Evolutionary conservation across 2,888 invertebrate species (phyloP), one percentile per base, ranked within the genome.

Genomic region (Neria commutata): DNA sequence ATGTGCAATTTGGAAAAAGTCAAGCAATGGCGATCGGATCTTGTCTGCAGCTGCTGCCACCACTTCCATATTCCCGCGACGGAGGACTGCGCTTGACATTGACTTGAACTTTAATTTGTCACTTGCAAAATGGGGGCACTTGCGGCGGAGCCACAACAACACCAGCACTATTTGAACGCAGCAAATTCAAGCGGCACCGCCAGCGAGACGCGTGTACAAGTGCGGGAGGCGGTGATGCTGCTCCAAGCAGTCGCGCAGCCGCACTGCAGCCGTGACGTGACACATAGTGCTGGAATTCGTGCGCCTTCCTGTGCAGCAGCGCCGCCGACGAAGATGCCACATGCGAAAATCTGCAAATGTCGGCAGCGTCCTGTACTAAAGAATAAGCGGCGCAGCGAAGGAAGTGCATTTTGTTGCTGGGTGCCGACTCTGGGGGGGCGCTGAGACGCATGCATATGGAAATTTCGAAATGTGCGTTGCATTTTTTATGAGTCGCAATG

Each of bases 281-380:
- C 68, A 71, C 63, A 63, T 62, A 54, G 53, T 19, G 46, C 50
- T 53, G 63, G 65, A 68, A 69, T 69, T 63, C 42, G 56, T 53
- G 48, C 57, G 58, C 56, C 63, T 69, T 69, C 68, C 69, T 65
- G 68, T 64, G 64, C 47, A 14, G 11, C 21, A 42, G 17, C 19
- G 23, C 34, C 37, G 48, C 24, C 25, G 40, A 10, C 42, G 5
- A 14, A 34, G 47, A 5, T 10, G 47, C 19, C 46, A 2, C 17
- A 19, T 45, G 23, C 23, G 11, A 47, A 42, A 42, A 16, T 11
- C 14, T 14, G 26, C 50, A 50, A 23, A 50, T 23, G 50, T 16
- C 23, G 33, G 50, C 34, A 34, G 34, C 50, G 50, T 50, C 34
- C 50, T 34, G 50, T 21, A 49, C 3, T 29, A 49, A 49, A 49